phyloP scores from a whole-genome alignment of 2,797 vertebrate species.

The Macropus fuliginosus region DNA sequence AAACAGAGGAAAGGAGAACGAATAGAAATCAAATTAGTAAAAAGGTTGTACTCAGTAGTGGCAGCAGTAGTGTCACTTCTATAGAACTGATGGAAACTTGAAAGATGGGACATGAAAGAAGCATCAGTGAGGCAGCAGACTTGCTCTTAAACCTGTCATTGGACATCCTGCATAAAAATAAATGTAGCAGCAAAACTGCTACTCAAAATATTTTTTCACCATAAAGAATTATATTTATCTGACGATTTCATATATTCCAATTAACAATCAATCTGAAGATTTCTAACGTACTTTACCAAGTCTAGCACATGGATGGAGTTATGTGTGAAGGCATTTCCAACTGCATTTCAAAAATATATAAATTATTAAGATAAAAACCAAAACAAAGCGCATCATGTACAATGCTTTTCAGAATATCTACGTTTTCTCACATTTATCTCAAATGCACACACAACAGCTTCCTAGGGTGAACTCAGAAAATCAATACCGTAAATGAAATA shows the following conservation, averaged over 20 bases:
- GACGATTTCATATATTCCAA: neutral
- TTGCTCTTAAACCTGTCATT: neutral
- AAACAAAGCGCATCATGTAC: neutral
- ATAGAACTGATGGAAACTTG: neutral
- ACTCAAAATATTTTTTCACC: neutral
- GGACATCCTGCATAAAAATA: neutral
- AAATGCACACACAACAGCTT: slow-evolving; percentile 28
- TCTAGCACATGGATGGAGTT: neutral
- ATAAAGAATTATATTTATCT: neutral
- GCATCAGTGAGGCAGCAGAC: neutral
- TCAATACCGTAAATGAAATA: slow-evolving; percentile 78
- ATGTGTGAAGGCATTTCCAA: slow-evolving; percentile 42
- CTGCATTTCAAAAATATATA: slow-evolving; percentile 44
- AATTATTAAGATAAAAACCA: slow-evolving; percentile 6
- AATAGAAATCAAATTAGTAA: slow-evolving; percentile 2
- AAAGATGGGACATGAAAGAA: neutral
- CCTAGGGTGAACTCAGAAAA: slow-evolving; percentile 69
- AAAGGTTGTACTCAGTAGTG: neutral
- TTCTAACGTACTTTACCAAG: neutral
- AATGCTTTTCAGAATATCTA: slow-evolving; percentile 50
- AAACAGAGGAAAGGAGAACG: neutral
- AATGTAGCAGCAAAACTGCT: neutral
- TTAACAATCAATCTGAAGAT: neutral
- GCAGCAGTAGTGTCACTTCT: neutral
- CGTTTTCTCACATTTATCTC: slow-evolving; percentile 63